These are phyloP conservation scores for Lepidostoma basale DNA, from an alignment of 1,140 invertebrate genomes.

Conservation along the genomic window DNA sequence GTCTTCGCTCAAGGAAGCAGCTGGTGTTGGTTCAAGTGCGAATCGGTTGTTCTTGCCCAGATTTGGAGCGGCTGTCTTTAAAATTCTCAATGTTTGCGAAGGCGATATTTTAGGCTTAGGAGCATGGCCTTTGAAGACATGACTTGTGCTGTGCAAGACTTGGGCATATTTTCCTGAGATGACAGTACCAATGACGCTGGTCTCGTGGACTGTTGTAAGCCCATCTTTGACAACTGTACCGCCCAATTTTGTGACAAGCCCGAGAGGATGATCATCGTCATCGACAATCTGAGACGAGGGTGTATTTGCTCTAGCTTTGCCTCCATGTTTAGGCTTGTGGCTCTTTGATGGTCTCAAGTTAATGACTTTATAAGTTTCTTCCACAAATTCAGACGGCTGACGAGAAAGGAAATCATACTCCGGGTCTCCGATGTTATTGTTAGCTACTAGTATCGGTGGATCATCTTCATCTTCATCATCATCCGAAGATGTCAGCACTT, in stretches of 20 bases:
- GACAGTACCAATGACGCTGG: slow-evolving; percentile 85
- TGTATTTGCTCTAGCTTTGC: slow-evolving; percentile 55
- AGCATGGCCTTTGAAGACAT: slow-evolving; percentile 56
- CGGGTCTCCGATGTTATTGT: slow-evolving; percentile 76
- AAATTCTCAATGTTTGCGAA: slow-evolving; percentile 68
- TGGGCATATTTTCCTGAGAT: slow-evolving; percentile 87
- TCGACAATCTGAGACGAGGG: slow-evolving; percentile 50
- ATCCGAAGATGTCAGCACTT: slow-evolving; percentile 57
- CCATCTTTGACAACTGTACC: slow-evolving; percentile 84
- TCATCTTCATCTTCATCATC: slow-evolving; percentile 49
- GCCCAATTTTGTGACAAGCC: slow-evolving; percentile 79
- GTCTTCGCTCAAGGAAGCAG: slow-evolving; percentile 62
- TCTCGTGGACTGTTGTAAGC: slow-evolving; percentile 83
- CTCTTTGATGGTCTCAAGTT: slow-evolving; percentile 62
- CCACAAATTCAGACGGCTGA: slow-evolving; percentile 79
- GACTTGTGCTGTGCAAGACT: slow-evolving; percentile 77
- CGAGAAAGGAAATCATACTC: slow-evolving; percentile 84
- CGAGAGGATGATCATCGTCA: slow-evolving; percentile 70
- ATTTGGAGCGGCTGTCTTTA: slow-evolving; percentile 75
- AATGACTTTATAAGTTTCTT: slow-evolving; percentile 72
- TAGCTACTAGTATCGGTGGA: slow-evolving; percentile 61
- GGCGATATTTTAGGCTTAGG: slow-evolving; percentile 67
- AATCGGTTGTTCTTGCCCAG: slow-evolving; percentile 60
- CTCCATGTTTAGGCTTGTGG: slow-evolving; percentile 56
- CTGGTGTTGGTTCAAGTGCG: slow-evolving; percentile 68